Percentiles rank a stretch among this genome's conserved stretches.
Conservation (phyloP, 2,888 invertebrate species). For the Autographa pulchrina region DNA sequence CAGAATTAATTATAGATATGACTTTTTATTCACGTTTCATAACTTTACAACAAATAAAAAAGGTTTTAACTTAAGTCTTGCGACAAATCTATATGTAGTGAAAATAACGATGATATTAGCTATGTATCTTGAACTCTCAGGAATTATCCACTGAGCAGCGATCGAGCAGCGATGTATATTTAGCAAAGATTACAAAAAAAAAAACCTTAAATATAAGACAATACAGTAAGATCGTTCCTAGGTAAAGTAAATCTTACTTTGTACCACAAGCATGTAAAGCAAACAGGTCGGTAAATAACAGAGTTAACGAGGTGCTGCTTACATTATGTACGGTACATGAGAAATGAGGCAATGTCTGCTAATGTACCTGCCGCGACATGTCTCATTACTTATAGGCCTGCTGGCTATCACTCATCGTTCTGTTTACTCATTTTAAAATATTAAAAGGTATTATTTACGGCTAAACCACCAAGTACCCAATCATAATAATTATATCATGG, state of each 20-base stretch:
- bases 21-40: too few relatives aligned
- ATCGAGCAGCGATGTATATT: neutral
- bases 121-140: too few relatives aligned
- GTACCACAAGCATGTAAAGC: conserved; percentile 47
- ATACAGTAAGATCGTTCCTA: conserved; percentile 11
- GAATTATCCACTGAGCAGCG: too few relatives aligned
- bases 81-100: too few relatives aligned
- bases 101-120: too few relatives aligned
- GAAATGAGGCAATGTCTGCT: conserved; percentile 36
- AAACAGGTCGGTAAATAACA: conserved; percentile 48
- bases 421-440: neutral
- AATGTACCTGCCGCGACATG: conserved; percentile 39
- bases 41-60: too few relatives aligned
- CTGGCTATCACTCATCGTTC: neutral
- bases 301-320: conserved; percentile 43
- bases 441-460: too few relatives aligned
- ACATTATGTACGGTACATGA: conserved; percentile 37
- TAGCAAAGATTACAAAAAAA: conserved; percentile 7
- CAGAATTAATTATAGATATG: too few relatives aligned
- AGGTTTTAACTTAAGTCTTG: too few relatives aligned
- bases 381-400: conserved; percentile 21
- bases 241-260: conserved; percentile 47
- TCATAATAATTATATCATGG: too few relatives aligned
- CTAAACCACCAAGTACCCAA: too few relatives aligned
- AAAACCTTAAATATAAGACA: conserved; percentile 14